Base-by-base conservation (phyloP, 2,113 vertebrate species). In the Thamnophis sirtalis region DNA sequence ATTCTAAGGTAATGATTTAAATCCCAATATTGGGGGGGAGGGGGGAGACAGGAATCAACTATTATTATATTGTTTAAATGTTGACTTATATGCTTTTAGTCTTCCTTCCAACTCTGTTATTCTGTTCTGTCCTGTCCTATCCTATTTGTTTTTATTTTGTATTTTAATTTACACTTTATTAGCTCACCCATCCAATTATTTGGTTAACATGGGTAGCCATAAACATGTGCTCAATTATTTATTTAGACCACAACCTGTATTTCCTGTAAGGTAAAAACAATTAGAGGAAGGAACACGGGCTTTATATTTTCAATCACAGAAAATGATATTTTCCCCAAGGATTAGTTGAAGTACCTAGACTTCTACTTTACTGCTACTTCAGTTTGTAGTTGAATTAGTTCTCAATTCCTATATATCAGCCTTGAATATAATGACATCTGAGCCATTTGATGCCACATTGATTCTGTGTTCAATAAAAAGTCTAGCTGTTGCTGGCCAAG, bases 351-450 rank as follows among this genome's bases (percentile, higher is more conserved):
- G 58, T 90, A 0, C 54, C 95, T 92, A 91, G 89, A 50, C 11
- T 53, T 43, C 0, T 0, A 0, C 9, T 0, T 91, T 89, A 91
- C 91, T 3, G 0, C 93, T 93, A 92, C 0, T 0, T 21, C 0
- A 80, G 93, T 9, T 54, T 68, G 86, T 38, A 86, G 84, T 91
- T 92, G 0, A 89, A 15, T 54, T 92, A 33, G 92, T 93, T 95
- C 43, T 60, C 95, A 19, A 87, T 3, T 53, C 92, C 95, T 94
- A 84, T 22, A 0, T 92, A 94, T 95, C 96, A 93, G 1, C 91
- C 93, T 87, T 92, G 92, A 95, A 95, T 96, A 97, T 96, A 96
- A 96, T 94, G 94, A 94, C 95, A 94, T 96, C 95, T 33, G 55
- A 93, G 93, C 91, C 96, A 93, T 95, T 95, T 94, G 95, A 88